Evolutionary conservation across 2,113 vertebrate species (phyloP).

Genomic region (Labrus mixtus): DNA sequence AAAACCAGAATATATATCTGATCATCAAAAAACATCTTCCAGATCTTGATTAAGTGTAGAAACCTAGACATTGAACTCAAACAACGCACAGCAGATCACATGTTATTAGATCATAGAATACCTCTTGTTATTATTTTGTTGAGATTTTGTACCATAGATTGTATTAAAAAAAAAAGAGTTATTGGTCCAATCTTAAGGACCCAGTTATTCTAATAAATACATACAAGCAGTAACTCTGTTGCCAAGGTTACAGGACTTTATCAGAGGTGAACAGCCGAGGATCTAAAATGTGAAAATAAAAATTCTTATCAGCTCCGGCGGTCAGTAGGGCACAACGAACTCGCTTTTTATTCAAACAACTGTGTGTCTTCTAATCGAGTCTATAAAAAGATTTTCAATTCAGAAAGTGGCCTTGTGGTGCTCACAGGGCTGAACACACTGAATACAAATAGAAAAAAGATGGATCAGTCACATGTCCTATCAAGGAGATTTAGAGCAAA

Average conservation of each 20-base stretch:
- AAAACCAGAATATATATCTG: neutral
- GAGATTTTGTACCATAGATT: neutral
- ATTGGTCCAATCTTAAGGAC: neutral
- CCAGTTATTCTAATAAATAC: constrained; percentile 14
- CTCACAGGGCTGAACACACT: neutral
- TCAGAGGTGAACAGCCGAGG: constrained; percentile 24
- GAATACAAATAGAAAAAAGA: constrained; percentile 27
- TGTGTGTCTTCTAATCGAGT: constrained; percentile 34
- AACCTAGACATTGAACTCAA: neutral
- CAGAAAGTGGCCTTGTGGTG: constrained; percentile 28
- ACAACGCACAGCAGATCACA: too few relatives aligned
- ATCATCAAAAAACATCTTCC: neutral
- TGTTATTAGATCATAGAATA: neutral
- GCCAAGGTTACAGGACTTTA: constrained; percentile 19
- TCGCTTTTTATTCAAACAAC: constrained; percentile 50
- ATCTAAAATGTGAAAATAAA: constrained; percentile 45
- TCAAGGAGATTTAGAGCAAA: neutral
- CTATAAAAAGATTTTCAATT: constrained; percentile 42
- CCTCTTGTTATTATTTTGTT: neutral
- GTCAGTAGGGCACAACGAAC: constrained; percentile 17
- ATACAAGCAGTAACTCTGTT: constrained; percentile 6
- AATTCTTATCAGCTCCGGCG: constrained; percentile 24
- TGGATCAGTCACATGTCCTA: neutral
- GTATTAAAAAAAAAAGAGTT: neutral
- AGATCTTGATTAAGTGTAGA: too few relatives aligned